Conservation (phyloP, 2,888 invertebrate genomes). For the Andrena fulva region DNA sequence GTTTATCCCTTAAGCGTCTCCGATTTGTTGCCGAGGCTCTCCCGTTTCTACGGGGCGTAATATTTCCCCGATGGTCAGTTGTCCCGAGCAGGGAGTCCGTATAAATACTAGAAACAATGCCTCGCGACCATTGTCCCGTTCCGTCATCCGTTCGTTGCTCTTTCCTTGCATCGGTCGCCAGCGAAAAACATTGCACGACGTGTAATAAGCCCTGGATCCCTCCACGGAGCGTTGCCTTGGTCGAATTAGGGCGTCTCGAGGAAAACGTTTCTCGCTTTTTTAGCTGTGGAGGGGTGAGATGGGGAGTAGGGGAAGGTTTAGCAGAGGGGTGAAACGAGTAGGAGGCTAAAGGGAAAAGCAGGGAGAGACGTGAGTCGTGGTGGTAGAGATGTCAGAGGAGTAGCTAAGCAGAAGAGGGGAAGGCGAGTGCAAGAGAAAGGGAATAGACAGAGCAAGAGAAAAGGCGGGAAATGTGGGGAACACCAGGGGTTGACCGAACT, state of each 20-base stretch:
- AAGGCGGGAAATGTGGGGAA: neutral
- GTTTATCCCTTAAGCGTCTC: neutral
- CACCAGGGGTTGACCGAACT: conserved; percentile 1
- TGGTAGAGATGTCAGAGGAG: too few relatives aligned
- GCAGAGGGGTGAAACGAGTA: too few relatives aligned
- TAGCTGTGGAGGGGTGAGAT: too few relatives aligned
- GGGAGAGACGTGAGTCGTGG: too few relatives aligned
- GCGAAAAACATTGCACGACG: conserved; percentile 1
- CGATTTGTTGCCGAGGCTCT: conserved; percentile 7
- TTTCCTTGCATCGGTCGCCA: conserved; percentile 27
- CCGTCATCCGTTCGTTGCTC: neutral
- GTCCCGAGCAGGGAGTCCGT: conserved; percentile 21
- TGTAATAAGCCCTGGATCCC: conserved; percentile 17
- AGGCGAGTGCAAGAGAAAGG: neutral
- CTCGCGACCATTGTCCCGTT: conserved; percentile 37
- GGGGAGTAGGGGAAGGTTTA: too few relatives aligned
- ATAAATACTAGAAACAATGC: conserved; percentile 32
- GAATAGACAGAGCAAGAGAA: neutral
- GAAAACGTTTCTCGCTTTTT: too few relatives aligned
- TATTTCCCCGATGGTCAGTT: conserved; percentile 23
- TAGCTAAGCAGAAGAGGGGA: neutral
- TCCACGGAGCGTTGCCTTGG: too few relatives aligned
- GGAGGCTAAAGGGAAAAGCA: too few relatives aligned
- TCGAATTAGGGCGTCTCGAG: too few relatives aligned
- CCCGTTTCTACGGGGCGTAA: conserved; percentile 12